Conservation (phyloP, 1,140 invertebrate genomes). For the Olivierus martensii region DNA sequence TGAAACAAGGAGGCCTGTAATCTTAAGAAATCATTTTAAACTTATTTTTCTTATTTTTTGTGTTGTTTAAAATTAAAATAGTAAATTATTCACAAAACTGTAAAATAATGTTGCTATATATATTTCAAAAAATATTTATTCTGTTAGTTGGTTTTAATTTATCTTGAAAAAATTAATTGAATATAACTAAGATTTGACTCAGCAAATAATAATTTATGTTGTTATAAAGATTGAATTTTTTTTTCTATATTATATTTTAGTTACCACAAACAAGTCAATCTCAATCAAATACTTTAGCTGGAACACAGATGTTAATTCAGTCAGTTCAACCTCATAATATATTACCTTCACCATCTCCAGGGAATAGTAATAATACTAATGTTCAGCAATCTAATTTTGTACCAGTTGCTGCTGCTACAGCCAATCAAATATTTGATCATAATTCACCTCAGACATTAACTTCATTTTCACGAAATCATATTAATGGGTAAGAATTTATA, state of each 20-base stretch:
- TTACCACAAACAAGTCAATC: slow-evolving; percentile 15
- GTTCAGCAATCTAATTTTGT: not conserved
- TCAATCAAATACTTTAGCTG: slow-evolving; percentile 8
- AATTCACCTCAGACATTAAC: not conserved
- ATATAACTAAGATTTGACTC: too few species aligned
- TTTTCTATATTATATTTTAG: slow-evolving; percentile 10
- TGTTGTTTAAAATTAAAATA: too few species aligned
- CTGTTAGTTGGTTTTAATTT: too few species aligned
- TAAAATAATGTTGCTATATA: too few species aligned
- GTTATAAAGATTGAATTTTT: too few species aligned
- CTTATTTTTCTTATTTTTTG: too few species aligned
- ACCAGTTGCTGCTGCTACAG: not conserved
- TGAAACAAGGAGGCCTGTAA: too few species aligned
- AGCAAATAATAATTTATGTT: too few species aligned
- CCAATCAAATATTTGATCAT: not conserved
- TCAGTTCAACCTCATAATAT: not conserved
- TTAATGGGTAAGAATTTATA: not conserved
- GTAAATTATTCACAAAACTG: too few species aligned
- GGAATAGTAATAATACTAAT: not conserved
- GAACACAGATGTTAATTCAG: not conserved
- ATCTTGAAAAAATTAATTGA: too few species aligned
- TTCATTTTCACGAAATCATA: not conserved
- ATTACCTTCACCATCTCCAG: not conserved
- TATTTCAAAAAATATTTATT: too few species aligned
- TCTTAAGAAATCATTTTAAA: too few species aligned